Evolutionary conservation across 1,140 invertebrate genomes (phyloP), one percentile per base, ranked within the genome.

Genomic region (Trichogramma pretiosum): DNA sequence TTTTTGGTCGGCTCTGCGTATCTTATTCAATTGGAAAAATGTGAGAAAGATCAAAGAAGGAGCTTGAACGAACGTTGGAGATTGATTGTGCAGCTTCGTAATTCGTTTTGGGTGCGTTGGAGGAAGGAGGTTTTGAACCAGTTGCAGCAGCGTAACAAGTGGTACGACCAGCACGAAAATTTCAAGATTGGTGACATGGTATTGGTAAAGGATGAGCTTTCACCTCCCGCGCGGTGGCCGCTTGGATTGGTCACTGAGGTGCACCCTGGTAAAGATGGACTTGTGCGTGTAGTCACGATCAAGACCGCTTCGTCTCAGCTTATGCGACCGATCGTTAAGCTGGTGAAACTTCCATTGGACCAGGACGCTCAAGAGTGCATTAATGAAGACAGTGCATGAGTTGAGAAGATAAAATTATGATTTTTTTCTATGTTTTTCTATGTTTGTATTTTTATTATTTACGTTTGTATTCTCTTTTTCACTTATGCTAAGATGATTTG

Each of bases 161-260:
- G 56, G 56, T 2, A 1, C 3, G n/a, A 1, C 0, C 14, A 9
- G 5, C 32, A 42, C n/a, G 21, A 34, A 4, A 46, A 50, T 23
- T 13, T 50, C 17, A n/a, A 17, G 0, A n/a, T 48, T 2, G 46
- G 49, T 11, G 32, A 47, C n/a, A 8, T 57, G 2, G 56, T 56
- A 3, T 8, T 57, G 0, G 4, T 57, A 1, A 42, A 38, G 7
- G 56, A 56, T 10, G 50, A 53, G 14, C 26, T 34, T n/a, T 22
- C 33, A 9, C 52, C 50, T 1, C 46, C 50, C n/a, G 3, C 26
- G 8, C 17, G 17, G 28, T 44, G 42, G 33, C 34, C 46, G 5
- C 21, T 59, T 26, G 61, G 49, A 11, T 32, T 56, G n/a, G 34
- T 63, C 17, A 53, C 50, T 3, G 52, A 54, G 13, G 7, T 28